Evolutionary conservation across 1,140 invertebrate species (phyloP).

Genomic region (Dendrolimus kikuchii): DNA sequence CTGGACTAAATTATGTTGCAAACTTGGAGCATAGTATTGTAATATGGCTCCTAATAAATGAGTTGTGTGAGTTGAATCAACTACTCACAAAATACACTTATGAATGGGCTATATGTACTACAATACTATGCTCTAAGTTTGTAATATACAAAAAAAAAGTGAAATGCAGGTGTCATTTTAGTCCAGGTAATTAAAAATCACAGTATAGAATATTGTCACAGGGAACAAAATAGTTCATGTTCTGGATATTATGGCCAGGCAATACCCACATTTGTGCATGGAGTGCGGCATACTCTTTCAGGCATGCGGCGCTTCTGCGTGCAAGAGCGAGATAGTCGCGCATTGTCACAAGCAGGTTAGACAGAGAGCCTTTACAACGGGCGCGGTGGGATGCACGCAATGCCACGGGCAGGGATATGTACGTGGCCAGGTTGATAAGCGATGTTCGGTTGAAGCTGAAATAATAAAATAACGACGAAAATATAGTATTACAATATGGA

Average conservation of each 20-base stretch:
- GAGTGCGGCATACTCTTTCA: conserved; percentile 36
- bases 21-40: too few relatives aligned
- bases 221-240: background rate
- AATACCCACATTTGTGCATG: conserved; percentile 40
- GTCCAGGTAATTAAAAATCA: too few relatives aligned
- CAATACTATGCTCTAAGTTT: too few relatives aligned
- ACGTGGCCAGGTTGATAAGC: conserved; percentile 20
- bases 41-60: too few relatives aligned
- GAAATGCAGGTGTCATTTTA: too few relatives aligned
- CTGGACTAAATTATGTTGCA: too few relatives aligned
- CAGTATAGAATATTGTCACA: background rate
- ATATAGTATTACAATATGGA: background rate
- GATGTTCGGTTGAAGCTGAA: conserved; percentile 20
- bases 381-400: conserved; percentile 25
- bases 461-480: conserved; percentile 2
- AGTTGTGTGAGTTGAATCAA: too few relatives aligned
- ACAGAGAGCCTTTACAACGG: conserved; percentile 22
- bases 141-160: too few relatives aligned
- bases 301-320: conserved; percentile 39
- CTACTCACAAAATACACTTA: too few relatives aligned
- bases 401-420: conserved; percentile 18
- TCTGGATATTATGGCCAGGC: background rate
- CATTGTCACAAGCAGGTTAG: conserved; percentile 30
- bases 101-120: too few relatives aligned
- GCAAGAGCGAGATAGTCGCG: conserved; percentile 43